Percentiles rank a stretch among this genome's conserved stretches.
Conservation (phyloP, 1,140 invertebrate genomes). For the Pseudomyrmex cubaensis region DNA sequence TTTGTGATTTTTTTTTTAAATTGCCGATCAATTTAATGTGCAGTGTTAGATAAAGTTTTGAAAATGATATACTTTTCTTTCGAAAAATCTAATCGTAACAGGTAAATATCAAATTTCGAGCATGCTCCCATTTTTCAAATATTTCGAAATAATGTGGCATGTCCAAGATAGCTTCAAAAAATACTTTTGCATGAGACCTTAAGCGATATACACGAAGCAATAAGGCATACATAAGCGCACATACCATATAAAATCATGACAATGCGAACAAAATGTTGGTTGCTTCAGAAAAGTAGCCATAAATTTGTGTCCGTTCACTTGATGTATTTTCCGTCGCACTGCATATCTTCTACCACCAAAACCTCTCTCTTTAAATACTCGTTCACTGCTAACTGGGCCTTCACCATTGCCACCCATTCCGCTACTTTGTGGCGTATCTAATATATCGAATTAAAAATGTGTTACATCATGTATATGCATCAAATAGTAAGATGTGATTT, state of each 20-base stretch:
- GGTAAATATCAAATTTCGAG: slow-evolving; percentile 49
- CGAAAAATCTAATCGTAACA: not conserved
- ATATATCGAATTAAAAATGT: slow-evolving; percentile 53
- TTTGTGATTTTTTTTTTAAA: not conserved
- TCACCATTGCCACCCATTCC: slow-evolving; percentile 78
- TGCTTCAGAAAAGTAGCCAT: slow-evolving; percentile 99
- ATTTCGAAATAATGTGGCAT: slow-evolving; percentile 1
- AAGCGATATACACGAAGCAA: slow-evolving; percentile 33
- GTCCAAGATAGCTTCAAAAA: slow-evolving; percentile 44
- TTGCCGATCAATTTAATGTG: slow-evolving; percentile 44
- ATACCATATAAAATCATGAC: slow-evolving; percentile 99
- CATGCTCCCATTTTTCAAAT: slow-evolving; percentile 19
- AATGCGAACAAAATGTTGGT: slow-evolving; percentile 99
- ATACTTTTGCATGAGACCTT: slow-evolving; percentile 55
- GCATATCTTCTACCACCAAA: slow-evolving; percentile 97
- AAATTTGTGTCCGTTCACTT: slow-evolving; percentile 99
- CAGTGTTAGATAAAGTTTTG: not conserved
- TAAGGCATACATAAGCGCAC: slow-evolving; percentile 69
- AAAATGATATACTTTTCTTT: not conserved
- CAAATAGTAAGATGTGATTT: not conserved
- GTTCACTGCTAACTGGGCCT: slow-evolving; percentile 76
- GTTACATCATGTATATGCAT: not conserved
- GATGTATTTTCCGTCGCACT: slow-evolving; percentile 97
- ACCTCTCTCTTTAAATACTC: slow-evolving; percentile 97
- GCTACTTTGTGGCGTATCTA: slow-evolving; percentile 80